A percentile compares a stretch with the other conserved stretches of the same genome.
phyloP scores from a whole-genome alignment of 2,113 vertebrate species.

The Pseudonaja textilis region DNA sequence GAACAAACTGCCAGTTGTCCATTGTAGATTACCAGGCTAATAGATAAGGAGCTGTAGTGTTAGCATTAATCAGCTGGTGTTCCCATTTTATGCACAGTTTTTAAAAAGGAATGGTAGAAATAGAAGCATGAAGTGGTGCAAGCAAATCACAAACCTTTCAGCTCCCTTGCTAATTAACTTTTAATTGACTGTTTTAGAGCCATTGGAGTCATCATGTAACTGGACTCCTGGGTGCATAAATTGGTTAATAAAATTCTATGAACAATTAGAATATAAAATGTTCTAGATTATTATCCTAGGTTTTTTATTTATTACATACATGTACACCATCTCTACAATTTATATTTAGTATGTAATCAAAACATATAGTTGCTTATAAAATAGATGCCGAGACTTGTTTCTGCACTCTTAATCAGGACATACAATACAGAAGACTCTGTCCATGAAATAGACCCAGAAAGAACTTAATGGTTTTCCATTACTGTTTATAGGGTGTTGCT shows the following conservation, averaged over 20 bases:
- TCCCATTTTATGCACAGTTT: not conserved
- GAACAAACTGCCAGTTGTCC: slow-evolving; percentile 2
- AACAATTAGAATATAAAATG: not conserved
- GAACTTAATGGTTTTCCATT: not conserved
- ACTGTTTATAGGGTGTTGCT: not conserved
- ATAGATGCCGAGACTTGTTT: not conserved
- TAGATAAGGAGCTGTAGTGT: not conserved
- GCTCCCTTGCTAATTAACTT: not conserved
- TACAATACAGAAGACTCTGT: not conserved
- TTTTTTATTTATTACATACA: not conserved
- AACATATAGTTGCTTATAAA: not conserved
- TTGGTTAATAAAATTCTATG: not conserved
- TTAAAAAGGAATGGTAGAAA: not conserved
- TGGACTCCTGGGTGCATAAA: not conserved
- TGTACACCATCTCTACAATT: not conserved
- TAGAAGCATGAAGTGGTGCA: not conserved
- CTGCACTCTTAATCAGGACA: not conserved
- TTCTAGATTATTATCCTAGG: not conserved
- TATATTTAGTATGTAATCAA: not conserved
- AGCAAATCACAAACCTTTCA: not conserved
- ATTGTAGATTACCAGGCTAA: not conserved
- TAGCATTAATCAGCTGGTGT: not conserved
- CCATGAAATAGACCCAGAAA: not conserved
- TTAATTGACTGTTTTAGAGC: not conserved
- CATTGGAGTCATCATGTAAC: not conserved